These are phyloP conservation scores for Elephas maximus DNA, from an alignment of 2,113 vertebrate genomes.

Conservation along the genomic window DNA sequence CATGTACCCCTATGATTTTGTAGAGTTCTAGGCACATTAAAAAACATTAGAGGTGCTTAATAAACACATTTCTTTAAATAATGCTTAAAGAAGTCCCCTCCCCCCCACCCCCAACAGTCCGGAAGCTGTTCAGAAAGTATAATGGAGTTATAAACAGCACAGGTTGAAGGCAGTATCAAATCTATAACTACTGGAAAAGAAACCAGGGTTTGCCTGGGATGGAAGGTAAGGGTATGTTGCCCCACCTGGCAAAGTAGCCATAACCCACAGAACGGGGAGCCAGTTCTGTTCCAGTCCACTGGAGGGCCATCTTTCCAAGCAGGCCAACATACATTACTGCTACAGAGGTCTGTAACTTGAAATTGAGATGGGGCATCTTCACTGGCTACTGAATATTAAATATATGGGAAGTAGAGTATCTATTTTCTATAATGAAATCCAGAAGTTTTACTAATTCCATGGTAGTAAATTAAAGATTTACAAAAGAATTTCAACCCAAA, in stretches of 20 bases:
- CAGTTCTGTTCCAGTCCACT: background rate
- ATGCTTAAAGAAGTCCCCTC: background rate
- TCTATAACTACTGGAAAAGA: background rate
- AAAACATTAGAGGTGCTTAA: background rate
- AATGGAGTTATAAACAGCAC: background rate
- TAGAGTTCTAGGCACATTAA: background rate
- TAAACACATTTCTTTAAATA: background rate
- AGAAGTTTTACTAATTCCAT: background rate
- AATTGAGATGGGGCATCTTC: background rate
- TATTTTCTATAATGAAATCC: slow-evolving; percentile 16
- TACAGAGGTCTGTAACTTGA: background rate
- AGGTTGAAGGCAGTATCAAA: background rate
- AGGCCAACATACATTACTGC: background rate
- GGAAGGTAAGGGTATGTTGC: background rate
- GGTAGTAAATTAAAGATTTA: background rate
- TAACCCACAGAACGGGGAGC: background rate
- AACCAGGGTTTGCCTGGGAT: background rate
- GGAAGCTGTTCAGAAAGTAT: background rate
- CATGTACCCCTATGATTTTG: background rate
- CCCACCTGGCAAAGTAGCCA: too few species aligned
- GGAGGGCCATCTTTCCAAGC: background rate
- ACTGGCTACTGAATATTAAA: background rate
- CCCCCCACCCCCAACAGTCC: too few species aligned
- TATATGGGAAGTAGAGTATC: background rate
- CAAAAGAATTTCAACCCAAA: background rate